Conservation (phyloP, 2,113 vertebrate genomes). For the Mormoops blainvillei region DNA sequence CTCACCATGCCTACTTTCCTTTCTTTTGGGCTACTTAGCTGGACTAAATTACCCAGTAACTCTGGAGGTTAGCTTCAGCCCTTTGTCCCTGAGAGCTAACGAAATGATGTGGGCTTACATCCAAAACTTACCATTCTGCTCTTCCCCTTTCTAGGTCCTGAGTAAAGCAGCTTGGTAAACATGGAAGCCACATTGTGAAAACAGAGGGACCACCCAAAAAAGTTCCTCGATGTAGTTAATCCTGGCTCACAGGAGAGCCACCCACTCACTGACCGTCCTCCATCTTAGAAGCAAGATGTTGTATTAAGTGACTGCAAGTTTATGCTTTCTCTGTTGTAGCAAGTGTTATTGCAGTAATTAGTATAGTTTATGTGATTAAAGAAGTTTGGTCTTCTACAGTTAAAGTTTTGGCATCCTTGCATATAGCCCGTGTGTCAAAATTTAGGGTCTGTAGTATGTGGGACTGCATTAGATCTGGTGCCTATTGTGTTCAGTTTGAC, state of each 20-base stretch:
- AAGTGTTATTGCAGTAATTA: neutral
- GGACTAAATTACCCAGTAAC: neutral
- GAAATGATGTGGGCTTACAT: neutral
- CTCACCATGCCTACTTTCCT: fast-evolving
- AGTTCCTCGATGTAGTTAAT: neutral
- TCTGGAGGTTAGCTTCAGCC: neutral
- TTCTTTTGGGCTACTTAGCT: neutral
- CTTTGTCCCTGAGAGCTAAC: neutral
- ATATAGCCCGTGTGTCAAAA: neutral
- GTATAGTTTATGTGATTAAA: neutral
- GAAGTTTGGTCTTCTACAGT: neutral
- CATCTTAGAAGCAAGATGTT: neutral
- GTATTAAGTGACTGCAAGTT: neutral
- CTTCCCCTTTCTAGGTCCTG: neutral
- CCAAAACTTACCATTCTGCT: neutral
- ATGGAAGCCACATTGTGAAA: neutral
- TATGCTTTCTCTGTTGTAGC: neutral
- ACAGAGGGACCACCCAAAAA: neutral
- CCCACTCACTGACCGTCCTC: fast-evolving
- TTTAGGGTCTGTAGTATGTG: fast-evolving
- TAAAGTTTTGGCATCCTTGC: neutral
- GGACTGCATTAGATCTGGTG: neutral
- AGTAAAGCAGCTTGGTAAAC: neutral
- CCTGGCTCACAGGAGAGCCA: neutral
- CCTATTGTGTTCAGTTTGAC: neutral